phyloP scores from a whole-genome alignment of 2,113 vertebrate species.

The Lampris incognitus region DNA sequence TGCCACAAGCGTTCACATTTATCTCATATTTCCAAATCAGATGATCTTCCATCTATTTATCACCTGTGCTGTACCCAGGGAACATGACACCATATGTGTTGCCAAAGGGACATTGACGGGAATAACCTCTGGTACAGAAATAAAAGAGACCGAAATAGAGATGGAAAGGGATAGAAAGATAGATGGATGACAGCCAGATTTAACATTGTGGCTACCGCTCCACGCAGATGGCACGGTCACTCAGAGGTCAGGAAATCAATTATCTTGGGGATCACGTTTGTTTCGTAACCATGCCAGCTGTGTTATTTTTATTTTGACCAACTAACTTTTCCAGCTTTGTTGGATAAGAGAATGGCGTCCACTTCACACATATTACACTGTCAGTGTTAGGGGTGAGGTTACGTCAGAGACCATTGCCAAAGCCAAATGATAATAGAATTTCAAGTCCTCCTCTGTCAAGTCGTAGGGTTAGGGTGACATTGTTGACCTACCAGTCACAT shows the following conservation, averaged over 20 bases:
- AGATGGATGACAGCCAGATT: conserved; percentile 51
- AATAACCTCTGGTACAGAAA: conserved; percentile 70
- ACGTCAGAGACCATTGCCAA: not conserved
- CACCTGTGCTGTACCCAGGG: conserved; percentile 1
- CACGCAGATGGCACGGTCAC: conserved; percentile 49
- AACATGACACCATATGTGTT: conserved; percentile 63
- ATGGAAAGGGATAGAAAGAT: conserved; percentile 50
- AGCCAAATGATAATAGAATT: not conserved
- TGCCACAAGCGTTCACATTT: not conserved
- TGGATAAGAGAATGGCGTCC: not conserved
- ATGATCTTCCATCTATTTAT: not conserved
- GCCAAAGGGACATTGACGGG: conserved; percentile 59
- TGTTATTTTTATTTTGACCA: not conserved
- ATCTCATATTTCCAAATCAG: not conserved
- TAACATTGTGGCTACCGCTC: conserved; percentile 30
- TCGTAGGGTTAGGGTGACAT: not conserved
- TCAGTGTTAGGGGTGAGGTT: not conserved
- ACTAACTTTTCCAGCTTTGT: not conserved
- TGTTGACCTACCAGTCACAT: not conserved
- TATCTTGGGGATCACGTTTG: not conserved
- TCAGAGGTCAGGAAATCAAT: conserved; percentile 32
- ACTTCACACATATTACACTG: not conserved
- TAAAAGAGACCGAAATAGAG: conserved; percentile 72
- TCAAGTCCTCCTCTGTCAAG: not conserved
- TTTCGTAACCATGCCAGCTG: not conserved